A percentile compares a stretch with the other conserved stretches of the same genome.
Conservation (phyloP, 2,888 invertebrate species). For the Adineta ricciae region DNA sequence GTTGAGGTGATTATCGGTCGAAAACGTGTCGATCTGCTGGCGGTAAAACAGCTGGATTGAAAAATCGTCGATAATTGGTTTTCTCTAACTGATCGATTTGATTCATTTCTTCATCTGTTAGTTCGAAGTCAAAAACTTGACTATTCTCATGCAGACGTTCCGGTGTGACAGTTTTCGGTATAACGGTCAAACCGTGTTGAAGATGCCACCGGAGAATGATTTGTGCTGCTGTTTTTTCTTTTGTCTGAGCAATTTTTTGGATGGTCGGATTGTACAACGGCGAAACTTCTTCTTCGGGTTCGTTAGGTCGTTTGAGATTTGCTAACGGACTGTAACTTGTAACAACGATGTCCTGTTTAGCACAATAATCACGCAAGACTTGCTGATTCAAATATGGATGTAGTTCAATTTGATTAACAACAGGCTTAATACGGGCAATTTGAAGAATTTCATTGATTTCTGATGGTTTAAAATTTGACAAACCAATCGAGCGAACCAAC, state of each 20-base stretch:
- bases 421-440: slow-evolving; percentile 51
- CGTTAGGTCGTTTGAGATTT: slow-evolving; percentile 1
- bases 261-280: slow-evolving; percentile 34
- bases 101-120: background rate
- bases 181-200: slow-evolving; percentile 64
- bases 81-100: background rate
- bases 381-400: slow-evolving; percentile 69
- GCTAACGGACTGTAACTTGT: slow-evolving; percentile 72
- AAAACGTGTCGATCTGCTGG: background rate
- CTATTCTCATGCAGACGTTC: background rate
- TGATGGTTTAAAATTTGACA: slow-evolving; percentile 70
- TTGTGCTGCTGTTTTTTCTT: slow-evolving; percentile 45
- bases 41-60: background rate
- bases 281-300: slow-evolving; percentile 6
- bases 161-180: slow-evolving; percentile 66
- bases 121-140: background rate
- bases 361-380: slow-evolving; percentile 60
- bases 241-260: slow-evolving; percentile 40
- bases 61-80: background rate
- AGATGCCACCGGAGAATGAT: slow-evolving; percentile 61
- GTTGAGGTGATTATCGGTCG: background rate
- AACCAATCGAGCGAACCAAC: slow-evolving; percentile 63
- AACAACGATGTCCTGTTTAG: slow-evolving; percentile 57
- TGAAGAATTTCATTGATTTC: slow-evolving; percentile 63
- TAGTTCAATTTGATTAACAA: slow-evolving; percentile 60